These are phyloP conservation scores for Phataginus tetradactyla DNA, from an alignment of 2,797 vertebrate genomes.

Conservation along the genomic window DNA sequence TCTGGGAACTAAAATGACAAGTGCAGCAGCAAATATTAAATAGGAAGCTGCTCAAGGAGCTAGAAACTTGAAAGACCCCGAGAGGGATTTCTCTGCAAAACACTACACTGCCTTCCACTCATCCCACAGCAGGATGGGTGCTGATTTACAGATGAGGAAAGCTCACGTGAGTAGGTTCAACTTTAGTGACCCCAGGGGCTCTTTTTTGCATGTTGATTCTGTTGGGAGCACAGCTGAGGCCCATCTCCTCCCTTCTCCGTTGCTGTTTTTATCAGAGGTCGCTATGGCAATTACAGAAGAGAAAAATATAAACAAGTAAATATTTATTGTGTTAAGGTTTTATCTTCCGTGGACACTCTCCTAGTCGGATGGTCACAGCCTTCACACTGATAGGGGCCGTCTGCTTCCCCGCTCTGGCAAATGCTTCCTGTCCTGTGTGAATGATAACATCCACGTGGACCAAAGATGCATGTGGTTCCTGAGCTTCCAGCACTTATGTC, in stretches of 20 bases:
- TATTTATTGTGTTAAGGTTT: constrained; percentile 62
- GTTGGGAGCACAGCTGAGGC: constrained; percentile 33
- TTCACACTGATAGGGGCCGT: background rate
- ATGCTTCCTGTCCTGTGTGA: background rate
- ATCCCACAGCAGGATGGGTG: too few relatives aligned
- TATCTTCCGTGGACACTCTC: constrained; percentile 52
- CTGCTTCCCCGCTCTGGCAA: background rate
- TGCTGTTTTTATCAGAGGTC: constrained; percentile 68
- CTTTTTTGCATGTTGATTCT: background rate
- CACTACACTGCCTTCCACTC: too few relatives aligned
- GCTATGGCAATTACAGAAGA: constrained; percentile 60
- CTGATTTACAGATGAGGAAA: too few relatives aligned
- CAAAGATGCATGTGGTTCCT: background rate
- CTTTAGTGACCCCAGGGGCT: background rate
- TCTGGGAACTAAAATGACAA: background rate
- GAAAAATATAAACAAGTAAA: constrained; percentile 66
- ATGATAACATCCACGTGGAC: background rate
- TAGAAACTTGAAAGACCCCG: background rate
- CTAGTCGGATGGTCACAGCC: constrained; percentile 50
- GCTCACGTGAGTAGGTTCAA: background rate
- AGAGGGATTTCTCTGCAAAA: background rate
- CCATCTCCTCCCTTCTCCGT: background rate
- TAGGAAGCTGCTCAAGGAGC: background rate
- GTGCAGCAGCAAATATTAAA: background rate
- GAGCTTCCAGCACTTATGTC: background rate